Base-by-base conservation (phyloP, 2,888 invertebrate genomes). In the Stictocephala bisonia region DNA sequence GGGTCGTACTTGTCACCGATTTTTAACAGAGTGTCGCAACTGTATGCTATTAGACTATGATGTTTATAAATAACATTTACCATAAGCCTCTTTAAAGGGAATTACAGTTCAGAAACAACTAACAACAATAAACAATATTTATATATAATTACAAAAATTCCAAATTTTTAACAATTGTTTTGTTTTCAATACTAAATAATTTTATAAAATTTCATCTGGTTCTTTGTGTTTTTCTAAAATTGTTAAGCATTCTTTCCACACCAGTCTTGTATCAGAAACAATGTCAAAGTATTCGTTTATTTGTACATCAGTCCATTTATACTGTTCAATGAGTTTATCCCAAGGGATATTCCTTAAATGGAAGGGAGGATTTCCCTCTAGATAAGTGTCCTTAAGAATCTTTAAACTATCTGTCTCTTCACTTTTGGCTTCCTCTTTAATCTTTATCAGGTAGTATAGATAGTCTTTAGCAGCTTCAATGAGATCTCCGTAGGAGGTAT, bases 261-360 rank as follows among this genome's bases (percentile, higher is more conserved):
- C 60, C 31, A 31, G 31, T 27, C 60, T 60, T 3, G 60, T 60
- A 35, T 60, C 60, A 22, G 27, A 22, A 2, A 60, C 13, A 13
- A 60, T 13, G 13, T 60, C 60, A 3, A 20, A 9, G 18, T 22
- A 60, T n/a, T 60, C 60, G 40, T 35, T 60, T 1, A 60, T 40
- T 11, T 60, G n/a, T 18, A 15, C 22, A 35, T 31, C n/a, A 18
- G 31, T 60, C 60, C 60, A 60, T 27, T 60, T 29, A 13, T 35
- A 60, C 22, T 60, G 9, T 35, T 60, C 60, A 35, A 60, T 60
- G 2, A 60, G 22, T 20, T 60, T 60, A 2, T 24, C 60, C 60
- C 60, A 60, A 15, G 60, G 60, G 40, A 60, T 60, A 27, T 60
- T 60, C 60, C 60, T 31, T 24, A 60, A 40, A 27, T 60, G 60